A percentile compares a stretch with the other conserved stretches of the same genome.
Conservation (phyloP, 2,888 invertebrate species). For the Heliconius ismenius region DNA sequence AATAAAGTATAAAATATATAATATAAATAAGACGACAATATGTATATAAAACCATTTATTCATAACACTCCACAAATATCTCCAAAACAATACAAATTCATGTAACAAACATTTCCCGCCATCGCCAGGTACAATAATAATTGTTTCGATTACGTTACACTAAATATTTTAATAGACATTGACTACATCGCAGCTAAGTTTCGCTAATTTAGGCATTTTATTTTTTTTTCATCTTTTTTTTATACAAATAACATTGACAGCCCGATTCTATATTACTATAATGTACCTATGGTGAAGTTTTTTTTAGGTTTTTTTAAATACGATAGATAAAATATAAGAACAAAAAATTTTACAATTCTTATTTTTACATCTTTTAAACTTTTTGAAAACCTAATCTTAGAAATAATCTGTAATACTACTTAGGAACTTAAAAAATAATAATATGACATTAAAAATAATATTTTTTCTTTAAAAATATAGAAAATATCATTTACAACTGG, state of each 20-base stretch:
- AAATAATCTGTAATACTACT: too few relatives aligned
- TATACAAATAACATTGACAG: constrained; percentile 10
- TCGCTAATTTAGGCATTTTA: constrained; percentile 33
- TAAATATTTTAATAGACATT: constrained; percentile 46
- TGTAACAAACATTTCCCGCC: constrained; percentile 59
- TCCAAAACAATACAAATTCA: constrained; percentile 70
- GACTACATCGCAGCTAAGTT: constrained; percentile 39
- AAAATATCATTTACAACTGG: too few relatives aligned
- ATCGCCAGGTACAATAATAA: constrained; percentile 61
- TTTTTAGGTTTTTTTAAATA: too few relatives aligned
- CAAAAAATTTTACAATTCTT: too few relatives aligned
- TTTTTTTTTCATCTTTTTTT: constrained; percentile 27
- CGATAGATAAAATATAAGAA: too few relatives aligned
- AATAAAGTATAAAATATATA: too few relatives aligned
- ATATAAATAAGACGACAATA: constrained; percentile 44
- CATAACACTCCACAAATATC: constrained; percentile 67
- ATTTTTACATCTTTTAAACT: too few relatives aligned
- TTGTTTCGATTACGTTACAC: constrained; percentile 51
- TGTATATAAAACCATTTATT: constrained; percentile 73
- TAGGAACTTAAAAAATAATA: too few relatives aligned
- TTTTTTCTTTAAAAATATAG: too few relatives aligned
- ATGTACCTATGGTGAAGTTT: too few relatives aligned
- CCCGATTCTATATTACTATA: constrained; percentile 12
- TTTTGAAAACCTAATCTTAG: too few relatives aligned
- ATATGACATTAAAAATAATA: too few relatives aligned